phyloP scores from a whole-genome alignment of 2,113 vertebrate species.

The Pelecanoides urinatrix region DNA sequence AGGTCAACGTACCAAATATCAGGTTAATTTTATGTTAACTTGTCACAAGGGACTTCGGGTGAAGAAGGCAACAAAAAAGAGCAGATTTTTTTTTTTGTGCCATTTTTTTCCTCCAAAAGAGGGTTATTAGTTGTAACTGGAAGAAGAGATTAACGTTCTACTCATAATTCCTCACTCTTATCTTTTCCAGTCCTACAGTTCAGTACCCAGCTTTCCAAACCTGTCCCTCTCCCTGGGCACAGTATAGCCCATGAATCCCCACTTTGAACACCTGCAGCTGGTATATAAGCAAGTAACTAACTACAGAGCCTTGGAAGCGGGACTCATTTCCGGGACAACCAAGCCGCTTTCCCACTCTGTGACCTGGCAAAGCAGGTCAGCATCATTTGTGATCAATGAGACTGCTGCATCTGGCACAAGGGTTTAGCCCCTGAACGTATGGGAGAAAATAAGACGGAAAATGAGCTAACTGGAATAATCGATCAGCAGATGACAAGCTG shows the following conservation, averaged over 20 bases:
- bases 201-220: not conserved
- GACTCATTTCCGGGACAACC: not conserved
- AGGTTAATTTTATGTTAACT: not conserved
- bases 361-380: not conserved
- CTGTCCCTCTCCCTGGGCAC: not conserved
- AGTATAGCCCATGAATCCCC: not conserved
- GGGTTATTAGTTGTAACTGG: not conserved
- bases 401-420: not conserved
- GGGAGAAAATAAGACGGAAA: not conserved
- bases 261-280: not conserved
- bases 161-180: not conserved
- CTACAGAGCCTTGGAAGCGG: not conserved
- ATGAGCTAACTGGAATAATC: not conserved
- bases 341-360: not conserved
- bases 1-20: not conserved
- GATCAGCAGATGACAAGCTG: not conserved
- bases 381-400: not conserved
- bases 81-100: not conserved
- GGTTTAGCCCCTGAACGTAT: not conserved
- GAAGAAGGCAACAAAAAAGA: not conserved
- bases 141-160: not conserved
- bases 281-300: not conserved
- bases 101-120: not conserved
- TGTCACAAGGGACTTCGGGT: not conserved
- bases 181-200: not conserved